phyloP scores from a whole-genome alignment of 1,140 invertebrate species.

The Lerema accius region DNA sequence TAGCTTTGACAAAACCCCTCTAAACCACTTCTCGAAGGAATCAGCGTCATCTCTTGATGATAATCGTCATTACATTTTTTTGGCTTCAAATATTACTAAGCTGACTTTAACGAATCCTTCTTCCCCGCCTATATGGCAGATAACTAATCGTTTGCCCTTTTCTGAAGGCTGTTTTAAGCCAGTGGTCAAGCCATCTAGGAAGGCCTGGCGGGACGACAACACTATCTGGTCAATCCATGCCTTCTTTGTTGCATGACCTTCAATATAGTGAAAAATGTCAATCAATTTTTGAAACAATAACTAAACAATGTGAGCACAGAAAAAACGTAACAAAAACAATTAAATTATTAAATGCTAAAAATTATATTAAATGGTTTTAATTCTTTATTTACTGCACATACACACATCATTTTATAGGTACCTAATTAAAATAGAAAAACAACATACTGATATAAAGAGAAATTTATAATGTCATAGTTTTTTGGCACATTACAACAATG shows the following conservation, averaged over 20 bases:
- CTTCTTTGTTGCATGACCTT: too few species aligned
- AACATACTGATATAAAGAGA: too few species aligned
- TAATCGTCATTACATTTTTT: slow-evolving; percentile 40
- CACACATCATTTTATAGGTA: too few species aligned
- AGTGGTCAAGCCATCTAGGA: slow-evolving; percentile 35
- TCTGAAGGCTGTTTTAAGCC: slow-evolving; percentile 50
- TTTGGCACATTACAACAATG: too few species aligned
- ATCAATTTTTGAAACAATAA: too few species aligned
- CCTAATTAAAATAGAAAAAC: not conserved
- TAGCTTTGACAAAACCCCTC: slow-evolving; percentile 27
- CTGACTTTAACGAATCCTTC: slow-evolving; percentile 48
- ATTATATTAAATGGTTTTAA: slow-evolving; percentile 3
- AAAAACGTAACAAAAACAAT: too few species aligned
- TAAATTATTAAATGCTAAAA: not conserved
- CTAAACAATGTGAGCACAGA: too few species aligned
- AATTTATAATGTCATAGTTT: too few species aligned
- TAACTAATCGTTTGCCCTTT: slow-evolving; percentile 53
- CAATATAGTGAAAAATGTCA: too few species aligned
- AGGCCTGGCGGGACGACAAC: slow-evolving; percentile 20
- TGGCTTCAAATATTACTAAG: slow-evolving; percentile 48
- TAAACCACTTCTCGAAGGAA: not conserved
- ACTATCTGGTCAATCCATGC: too few species aligned
- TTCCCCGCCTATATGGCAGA: slow-evolving; percentile 49
- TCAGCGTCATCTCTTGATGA: slow-evolving; percentile 39
- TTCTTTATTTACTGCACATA: not conserved